These are phyloP conservation scores for Salvelinus namaycush DNA, from an alignment of 2,113 vertebrate genomes.

Conservation along the genomic window DNA sequence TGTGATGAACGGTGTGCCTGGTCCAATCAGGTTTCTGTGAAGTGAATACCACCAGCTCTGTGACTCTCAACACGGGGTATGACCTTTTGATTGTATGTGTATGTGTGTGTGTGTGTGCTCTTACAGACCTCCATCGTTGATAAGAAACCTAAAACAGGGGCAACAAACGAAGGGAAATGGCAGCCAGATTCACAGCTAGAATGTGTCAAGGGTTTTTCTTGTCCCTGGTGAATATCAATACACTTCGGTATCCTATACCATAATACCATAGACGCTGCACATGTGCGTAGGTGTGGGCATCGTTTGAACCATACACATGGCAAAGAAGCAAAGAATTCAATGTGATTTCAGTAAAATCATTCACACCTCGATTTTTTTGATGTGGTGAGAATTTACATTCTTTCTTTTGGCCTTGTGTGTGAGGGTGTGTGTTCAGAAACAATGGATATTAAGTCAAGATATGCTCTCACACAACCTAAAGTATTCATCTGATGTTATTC, in stretches of 20 bases:
- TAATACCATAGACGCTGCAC: conserved; percentile 43
- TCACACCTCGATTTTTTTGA: background rate
- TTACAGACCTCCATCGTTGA: conserved; percentile 51
- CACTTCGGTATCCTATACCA: conserved; percentile 22
- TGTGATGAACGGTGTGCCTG: conserved; percentile 40
- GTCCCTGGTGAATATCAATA: conserved; percentile 59
- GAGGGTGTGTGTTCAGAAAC: background rate
- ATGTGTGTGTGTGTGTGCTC: too few species aligned
- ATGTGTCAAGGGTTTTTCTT: conserved; percentile 46
- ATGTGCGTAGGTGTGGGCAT: conserved; percentile 59
- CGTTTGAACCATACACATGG: conserved; percentile 30
- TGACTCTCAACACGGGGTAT: background rate
- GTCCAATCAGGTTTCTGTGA: conserved; percentile 28
- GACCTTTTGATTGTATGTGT: background rate
- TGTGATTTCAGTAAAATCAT: background rate
- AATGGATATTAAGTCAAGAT: background rate
- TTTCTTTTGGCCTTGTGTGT: background rate
- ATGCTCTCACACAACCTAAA: too few species aligned
- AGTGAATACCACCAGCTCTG: conserved; percentile 30
- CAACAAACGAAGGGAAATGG: conserved; percentile 43
- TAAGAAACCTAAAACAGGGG: conserved; percentile 68
- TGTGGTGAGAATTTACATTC: conserved; percentile 19
- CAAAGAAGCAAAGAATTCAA: background rate
- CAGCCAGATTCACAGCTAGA: conserved; percentile 44
- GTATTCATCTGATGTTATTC: too few species aligned